Conservation (phyloP, 2,888 invertebrate genomes). For the Gortyna flavago region DNA sequence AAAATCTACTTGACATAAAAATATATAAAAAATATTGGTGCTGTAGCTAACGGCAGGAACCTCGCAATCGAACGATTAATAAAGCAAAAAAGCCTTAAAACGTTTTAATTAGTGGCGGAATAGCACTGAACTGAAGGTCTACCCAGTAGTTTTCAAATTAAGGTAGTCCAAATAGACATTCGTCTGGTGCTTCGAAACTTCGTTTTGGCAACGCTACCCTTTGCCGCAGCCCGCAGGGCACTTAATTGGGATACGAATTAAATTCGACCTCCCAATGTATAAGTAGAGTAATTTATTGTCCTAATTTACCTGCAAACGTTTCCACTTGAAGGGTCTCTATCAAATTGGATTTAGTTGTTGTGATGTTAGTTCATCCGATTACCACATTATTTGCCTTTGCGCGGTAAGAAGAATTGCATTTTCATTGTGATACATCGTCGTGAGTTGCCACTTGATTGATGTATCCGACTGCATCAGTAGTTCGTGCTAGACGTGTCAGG, state of each 20-base stretch:
- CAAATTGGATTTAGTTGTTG: slow-evolving; percentile 39
- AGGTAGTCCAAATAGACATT: slow-evolving; percentile 10
- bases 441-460: slow-evolving; percentile 47
- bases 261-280: slow-evolving; percentile 2
- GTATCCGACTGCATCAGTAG: slow-evolving; percentile 44
- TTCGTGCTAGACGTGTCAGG: slow-evolving; percentile 54
- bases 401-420: slow-evolving; percentile 26
- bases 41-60: not conserved
- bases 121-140: slow-evolving; percentile 11
- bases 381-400: slow-evolving; percentile 23
- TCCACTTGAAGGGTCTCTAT: slow-evolving; percentile 40
- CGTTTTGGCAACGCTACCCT: slow-evolving; percentile 9
- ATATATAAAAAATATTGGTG: not conserved
- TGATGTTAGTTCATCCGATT: slow-evolving; percentile 38
- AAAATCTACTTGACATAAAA: slow-evolving; percentile 16
- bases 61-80: slow-evolving; percentile 6
- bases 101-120: slow-evolving; percentile 30
- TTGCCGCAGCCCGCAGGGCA: slow-evolving; percentile 13
- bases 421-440: slow-evolving; percentile 30
- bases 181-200: slow-evolving; percentile 1
- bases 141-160: slow-evolving; percentile 27
- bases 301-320: slow-evolving; percentile 34
- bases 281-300: slow-evolving; percentile 34
- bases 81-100: slow-evolving; percentile 10
- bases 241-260: slow-evolving; percentile 26